phyloP scores from a whole-genome alignment of 2,113 vertebrate genomes.

The Arothron firmamentum region DNA sequence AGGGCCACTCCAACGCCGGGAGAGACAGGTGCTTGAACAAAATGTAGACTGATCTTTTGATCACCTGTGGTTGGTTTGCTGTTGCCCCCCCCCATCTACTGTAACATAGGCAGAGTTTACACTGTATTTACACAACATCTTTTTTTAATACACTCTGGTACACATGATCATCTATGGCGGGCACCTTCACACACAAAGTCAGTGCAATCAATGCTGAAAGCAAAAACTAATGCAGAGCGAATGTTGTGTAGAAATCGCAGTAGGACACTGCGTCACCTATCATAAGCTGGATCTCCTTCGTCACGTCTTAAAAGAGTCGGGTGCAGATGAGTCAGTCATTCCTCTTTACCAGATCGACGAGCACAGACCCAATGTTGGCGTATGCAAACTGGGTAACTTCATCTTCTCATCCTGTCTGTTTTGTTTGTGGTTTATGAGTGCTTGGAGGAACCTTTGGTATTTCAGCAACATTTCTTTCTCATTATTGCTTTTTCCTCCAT shows the following conservation, averaged over 20 bases:
- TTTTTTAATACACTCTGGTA: slow-evolving; percentile 75
- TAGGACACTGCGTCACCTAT: slow-evolving; percentile 30
- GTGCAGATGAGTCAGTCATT: slow-evolving; percentile 31
- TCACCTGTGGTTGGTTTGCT: slow-evolving; percentile 47
- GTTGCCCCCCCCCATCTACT: slow-evolving; percentile 79
- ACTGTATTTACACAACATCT: slow-evolving; percentile 86
- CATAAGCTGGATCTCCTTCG: slow-evolving; percentile 26
- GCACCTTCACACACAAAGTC: slow-evolving; percentile 75
- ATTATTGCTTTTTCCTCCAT: too few species aligned
- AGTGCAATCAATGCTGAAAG: slow-evolving; percentile 72
- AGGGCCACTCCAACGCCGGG: slow-evolving; percentile 94
- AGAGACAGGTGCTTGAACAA: slow-evolving; percentile 75
- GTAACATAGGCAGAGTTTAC: slow-evolving; percentile 91
- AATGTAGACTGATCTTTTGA: slow-evolving; percentile 53
- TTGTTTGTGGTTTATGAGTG: slow-evolving; percentile 25
- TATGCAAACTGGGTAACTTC: too few species aligned
- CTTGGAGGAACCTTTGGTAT: slow-evolving; percentile 4
- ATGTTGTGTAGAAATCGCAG: slow-evolving; percentile 50
- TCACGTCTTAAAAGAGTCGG: slow-evolving; percentile 23
- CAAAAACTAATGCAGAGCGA: slow-evolving; percentile 61
- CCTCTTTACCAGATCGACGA: slow-evolving; percentile 21
- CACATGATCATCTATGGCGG: slow-evolving; percentile 41
- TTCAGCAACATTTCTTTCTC: too few species aligned
- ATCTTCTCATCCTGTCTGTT: slow-evolving; percentile 4
- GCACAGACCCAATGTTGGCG: slow-evolving; percentile 48